Percentiles rank a stretch among this genome's conserved stretches.
These are phyloP conservation scores for Pterostichus niger DNA, from an alignment of 2,888 invertebrate species.

Conservation along the genomic window DNA sequence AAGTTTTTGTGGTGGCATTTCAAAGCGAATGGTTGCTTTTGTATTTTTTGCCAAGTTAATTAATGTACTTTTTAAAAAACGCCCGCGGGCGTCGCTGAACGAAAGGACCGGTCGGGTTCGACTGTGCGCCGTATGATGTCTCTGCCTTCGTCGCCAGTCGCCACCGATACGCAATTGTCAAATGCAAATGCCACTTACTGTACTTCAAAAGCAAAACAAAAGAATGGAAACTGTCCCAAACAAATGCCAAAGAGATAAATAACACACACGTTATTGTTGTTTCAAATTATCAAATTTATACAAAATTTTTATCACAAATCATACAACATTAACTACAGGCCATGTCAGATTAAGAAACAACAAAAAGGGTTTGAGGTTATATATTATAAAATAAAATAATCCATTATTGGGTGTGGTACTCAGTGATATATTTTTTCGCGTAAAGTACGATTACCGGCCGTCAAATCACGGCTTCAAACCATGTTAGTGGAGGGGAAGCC, in stretches of 20 bases:
- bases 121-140: constrained; percentile 16
- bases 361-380: no score
- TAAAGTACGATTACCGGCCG: no score
- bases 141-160: constrained; percentile 12
- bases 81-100: constrained; percentile 47
- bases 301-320: no score
- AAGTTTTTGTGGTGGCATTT: constrained; percentile 61
- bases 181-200: constrained; percentile 29
- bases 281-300: no score
- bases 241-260: constrained; percentile 38
- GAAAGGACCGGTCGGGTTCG: constrained; percentile 22
- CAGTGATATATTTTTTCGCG: no score
- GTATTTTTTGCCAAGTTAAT: constrained; percentile 58
- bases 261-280: background rate
- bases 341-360: no score
- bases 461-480: no score
- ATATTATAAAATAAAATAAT: no score
- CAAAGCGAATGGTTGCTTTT: constrained; percentile 54
- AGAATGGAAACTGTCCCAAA: constrained; percentile 24
- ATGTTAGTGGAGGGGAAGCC: no score
- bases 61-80: constrained; percentile 58
- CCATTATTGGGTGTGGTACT: no score
- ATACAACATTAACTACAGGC: no score
- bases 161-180: constrained; percentile 39
- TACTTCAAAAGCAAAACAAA: constrained; percentile 3